These are phyloP conservation scores for Drosophila planitibia DNA, from an alignment of 2,888 invertebrate species.

Conservation along the genomic window DNA sequence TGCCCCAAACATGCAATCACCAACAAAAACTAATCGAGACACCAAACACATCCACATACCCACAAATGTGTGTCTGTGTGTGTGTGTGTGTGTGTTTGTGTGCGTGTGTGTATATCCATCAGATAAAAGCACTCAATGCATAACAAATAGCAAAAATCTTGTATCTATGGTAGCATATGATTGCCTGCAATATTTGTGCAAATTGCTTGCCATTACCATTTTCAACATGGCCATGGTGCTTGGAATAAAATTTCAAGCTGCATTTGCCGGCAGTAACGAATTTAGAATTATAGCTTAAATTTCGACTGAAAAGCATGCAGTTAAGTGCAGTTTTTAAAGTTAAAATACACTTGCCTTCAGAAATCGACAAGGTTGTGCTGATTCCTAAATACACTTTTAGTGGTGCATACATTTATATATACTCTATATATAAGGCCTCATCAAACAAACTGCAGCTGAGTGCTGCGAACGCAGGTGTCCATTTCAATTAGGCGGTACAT, in stretches of 20 bases:
- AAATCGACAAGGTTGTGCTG: not conserved
- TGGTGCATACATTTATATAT: not conserved
- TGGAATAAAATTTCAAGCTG: not conserved
- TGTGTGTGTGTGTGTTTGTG: conserved; percentile 1
- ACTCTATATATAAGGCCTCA: no score
- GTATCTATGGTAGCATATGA: conserved; percentile 26
- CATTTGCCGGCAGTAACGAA: not conserved
- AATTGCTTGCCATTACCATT: conserved; percentile 47
- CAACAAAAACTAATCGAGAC: conserved; percentile 45
- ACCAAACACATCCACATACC: conserved; percentile 14
- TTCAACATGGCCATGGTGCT: conserved; percentile 14
- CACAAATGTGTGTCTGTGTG: conserved; percentile 1
- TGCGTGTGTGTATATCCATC: conserved; percentile 22
- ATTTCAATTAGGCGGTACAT: conserved; percentile 15
- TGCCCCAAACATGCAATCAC: conserved; percentile 46
- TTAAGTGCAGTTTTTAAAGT: not conserved
- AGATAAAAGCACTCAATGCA: conserved; percentile 51
- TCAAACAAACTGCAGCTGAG: not conserved
- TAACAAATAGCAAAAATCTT: conserved; percentile 54
- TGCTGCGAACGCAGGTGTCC: conserved; percentile 4
- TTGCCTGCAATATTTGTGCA: conserved; percentile 44
- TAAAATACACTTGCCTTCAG: no score
- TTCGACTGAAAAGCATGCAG: not conserved
- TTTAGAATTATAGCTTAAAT: not conserved
- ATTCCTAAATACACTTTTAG: not conserved